Evolutionary conservation across 2,113 vertebrate species (phyloP).

Genomic region (Cyprinodon variegatus): DNA sequence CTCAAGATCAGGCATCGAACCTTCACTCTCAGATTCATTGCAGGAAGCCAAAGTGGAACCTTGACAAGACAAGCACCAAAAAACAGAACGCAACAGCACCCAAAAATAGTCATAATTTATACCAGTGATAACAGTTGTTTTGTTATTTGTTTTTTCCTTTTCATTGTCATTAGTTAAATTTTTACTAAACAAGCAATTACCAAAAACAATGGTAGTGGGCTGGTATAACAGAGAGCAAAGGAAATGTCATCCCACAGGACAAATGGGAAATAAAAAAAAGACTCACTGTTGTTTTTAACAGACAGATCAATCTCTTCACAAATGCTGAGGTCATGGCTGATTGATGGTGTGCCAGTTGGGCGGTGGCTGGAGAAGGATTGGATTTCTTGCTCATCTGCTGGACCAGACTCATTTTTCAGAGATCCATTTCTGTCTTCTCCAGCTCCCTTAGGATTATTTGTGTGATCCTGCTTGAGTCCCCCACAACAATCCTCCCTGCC

Average conservation of each 20-base stretch:
- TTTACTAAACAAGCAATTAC: not conserved
- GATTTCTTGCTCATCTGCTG: constrained; percentile 76
- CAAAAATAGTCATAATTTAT: not conserved
- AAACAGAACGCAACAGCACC: not conserved
- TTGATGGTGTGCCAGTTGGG: constrained; percentile 56
- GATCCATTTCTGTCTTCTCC: constrained; percentile 53
- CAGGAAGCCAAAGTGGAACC: constrained; percentile 80
- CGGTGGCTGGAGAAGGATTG: constrained; percentile 60
- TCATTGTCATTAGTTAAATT: not conserved
- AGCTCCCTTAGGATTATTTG: constrained; percentile 43
- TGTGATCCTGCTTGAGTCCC: constrained; percentile 30
- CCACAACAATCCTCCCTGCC: constrained; percentile 58
- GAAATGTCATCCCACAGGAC: not conserved
- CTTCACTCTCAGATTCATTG: constrained; percentile 91
- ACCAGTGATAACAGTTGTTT: not conserved
- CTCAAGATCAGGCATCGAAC: constrained; percentile 88
- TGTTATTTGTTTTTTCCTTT: not conserved
- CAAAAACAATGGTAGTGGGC: not conserved
- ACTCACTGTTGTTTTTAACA: constrained; percentile 76
- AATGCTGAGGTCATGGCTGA: constrained; percentile 78
- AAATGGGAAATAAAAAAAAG: not conserved
- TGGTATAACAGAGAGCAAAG: not conserved
- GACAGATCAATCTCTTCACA: constrained; percentile 63
- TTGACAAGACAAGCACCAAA: constrained; percentile 18
- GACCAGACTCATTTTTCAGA: constrained; percentile 63